Conservation (phyloP, 2,797 vertebrate genomes). For the Halcyon smyrnensis region DNA sequence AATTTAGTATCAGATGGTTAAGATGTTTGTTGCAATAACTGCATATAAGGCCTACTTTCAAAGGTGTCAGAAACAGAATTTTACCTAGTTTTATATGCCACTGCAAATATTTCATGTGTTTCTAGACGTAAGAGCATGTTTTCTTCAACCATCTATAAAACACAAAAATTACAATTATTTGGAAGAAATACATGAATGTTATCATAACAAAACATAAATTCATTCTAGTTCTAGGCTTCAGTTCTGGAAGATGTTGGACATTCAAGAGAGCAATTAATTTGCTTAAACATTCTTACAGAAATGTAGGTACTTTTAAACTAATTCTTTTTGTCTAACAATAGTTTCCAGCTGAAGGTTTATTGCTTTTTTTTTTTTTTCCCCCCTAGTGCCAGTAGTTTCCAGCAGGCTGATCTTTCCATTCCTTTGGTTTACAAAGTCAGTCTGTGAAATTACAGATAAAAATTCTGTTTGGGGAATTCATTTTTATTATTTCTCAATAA, state of each 20-base stretch:
- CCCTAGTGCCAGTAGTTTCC: neutral
- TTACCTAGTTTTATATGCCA: neutral
- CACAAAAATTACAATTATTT: neutral
- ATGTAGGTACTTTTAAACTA: neutral
- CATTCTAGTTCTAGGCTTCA: neutral
- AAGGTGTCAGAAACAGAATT: neutral
- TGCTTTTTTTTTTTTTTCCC: neutral
- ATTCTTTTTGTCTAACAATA: neutral
- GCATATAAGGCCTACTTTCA: neutral
- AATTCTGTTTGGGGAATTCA: neutral
- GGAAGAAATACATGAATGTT: neutral
- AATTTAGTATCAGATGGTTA: neutral
- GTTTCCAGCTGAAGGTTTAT: neutral
- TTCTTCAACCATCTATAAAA: neutral
- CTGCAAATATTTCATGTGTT: neutral
- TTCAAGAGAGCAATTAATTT: neutral
- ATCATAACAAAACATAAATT: neutral
- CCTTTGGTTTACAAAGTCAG: neutral
- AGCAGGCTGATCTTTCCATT: neutral
- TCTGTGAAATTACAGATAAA: neutral
- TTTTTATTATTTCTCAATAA: conserved; percentile 35
- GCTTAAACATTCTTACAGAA: neutral
- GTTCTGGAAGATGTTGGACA: neutral
- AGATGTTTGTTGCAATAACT: neutral
- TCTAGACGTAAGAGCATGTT: neutral